Percentiles rank a stretch among this genome's conserved stretches.
phyloP scores from a whole-genome alignment of 2,888 invertebrate genomes.

The Lasioglossum villosulum region DNA sequence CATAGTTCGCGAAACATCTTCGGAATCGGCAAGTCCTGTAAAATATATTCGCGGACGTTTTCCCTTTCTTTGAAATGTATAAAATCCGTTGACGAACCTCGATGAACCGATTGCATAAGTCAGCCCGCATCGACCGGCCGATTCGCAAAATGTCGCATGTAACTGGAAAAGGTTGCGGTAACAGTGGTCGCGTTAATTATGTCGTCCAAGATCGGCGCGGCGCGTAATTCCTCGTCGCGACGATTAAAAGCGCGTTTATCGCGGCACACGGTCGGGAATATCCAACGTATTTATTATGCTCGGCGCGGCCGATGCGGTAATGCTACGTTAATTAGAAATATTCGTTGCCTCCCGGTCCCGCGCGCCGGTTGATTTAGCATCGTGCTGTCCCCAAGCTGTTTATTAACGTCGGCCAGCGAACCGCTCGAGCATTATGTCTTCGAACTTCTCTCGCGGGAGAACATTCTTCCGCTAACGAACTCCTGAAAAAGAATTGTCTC shows the following conservation, averaged over 20 bases:
- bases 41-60: no score
- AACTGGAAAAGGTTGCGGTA: slow-evolving; percentile 42
- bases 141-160: background rate
- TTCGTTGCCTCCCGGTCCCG: slow-evolving; percentile 42
- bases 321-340: slow-evolving; percentile 71
- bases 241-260: slow-evolving; percentile 66
- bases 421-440: slow-evolving; percentile 44
- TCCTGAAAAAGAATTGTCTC: background rate
- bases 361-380: slow-evolving; percentile 60
- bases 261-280: slow-evolving; percentile 63
- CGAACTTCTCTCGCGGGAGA: slow-evolving; percentile 39
- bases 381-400: slow-evolving; percentile 53
- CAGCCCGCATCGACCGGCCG: background rate
- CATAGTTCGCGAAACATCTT: no score
- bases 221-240: slow-evolving; percentile 50
- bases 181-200: slow-evolving; percentile 60
- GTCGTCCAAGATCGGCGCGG: slow-evolving; percentile 44
- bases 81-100: background rate
- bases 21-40: no score
- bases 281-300: slow-evolving; percentile 54
- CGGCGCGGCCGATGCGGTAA: slow-evolving; percentile 53
- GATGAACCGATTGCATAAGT: background rate
- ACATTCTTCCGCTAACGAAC: slow-evolving; percentile 9
- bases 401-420: slow-evolving; percentile 56
- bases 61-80: background rate